Base-by-base conservation (phyloP, 1,140 invertebrate genomes). In the Doryteuthis pealeii region DNA sequence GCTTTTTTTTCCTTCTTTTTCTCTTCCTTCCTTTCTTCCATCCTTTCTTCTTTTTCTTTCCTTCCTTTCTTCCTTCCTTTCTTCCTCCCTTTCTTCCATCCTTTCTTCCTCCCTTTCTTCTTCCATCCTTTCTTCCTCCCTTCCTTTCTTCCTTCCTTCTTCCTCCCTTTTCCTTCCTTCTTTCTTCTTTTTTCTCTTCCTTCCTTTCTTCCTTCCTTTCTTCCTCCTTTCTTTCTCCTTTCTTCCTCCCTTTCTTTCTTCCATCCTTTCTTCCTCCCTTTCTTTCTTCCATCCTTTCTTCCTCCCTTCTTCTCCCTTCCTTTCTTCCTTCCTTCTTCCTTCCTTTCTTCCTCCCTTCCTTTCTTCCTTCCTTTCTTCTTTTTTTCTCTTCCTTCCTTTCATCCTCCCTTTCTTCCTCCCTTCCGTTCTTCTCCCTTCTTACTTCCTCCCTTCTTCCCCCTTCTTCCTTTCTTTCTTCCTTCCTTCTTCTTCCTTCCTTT, bases 11-110 rank as follows among this genome's bases (percentile, higher is more conserved):
- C 32, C 32, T 69, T 58, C 43, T 33, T 54, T 71, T 6, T 58
- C 65, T 58, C 15, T 71, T 45, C 68, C 54, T 45, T 67, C 32
- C 32, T 69, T 58, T 54, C 58, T 54, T 71, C 43, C 31, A 22
- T 70, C 40, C 32, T n/a, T 70, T 35, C n/a, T 69, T 73, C 66
- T 70, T 22, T 72, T 72, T 69, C 73, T 54, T 54, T 71, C 70
- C 26, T 31, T 71, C 70, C 2, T 40, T 45, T 28, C 18, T 58
- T 67, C 40, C 26, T 26, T 33, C 73, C 49, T 40, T 68, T 40
- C 40, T 32, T 33, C 18, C 54, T 14, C 32, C 69, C 32, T 26
- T 67, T 33, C 68, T 22, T n/a, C n/a, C n/a, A n/a, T n/a, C n/a
- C n/a, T 33, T 69, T 68, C 62, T 68, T 40, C 40, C 35, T 33